Evolutionary conservation across 2,797 vertebrate genomes (phyloP).

Genomic region (Pangasius macronema): DNA sequence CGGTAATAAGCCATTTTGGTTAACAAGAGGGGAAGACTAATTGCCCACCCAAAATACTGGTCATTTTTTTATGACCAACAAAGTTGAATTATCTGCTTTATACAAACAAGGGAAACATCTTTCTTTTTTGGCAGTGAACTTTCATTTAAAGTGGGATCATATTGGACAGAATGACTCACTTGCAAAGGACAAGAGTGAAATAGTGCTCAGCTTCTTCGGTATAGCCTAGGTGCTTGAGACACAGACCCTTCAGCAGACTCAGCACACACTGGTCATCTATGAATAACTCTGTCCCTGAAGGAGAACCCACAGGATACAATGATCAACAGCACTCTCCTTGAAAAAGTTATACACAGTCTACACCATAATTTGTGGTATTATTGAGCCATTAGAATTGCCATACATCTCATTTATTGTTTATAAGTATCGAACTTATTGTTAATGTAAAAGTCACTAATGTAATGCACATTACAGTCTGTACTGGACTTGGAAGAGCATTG

Average conservation of each 20-base stretch:
- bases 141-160: conserved; percentile 2
- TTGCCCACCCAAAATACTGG: no score
- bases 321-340: background rate
- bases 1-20: background rate
- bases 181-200: conserved; percentile 88
- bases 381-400: background rate
- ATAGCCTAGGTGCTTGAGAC: conserved; percentile 91
- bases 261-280: conserved; percentile 91
- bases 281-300: conserved; percentile 83
- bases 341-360: background rate
- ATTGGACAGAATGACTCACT: conserved; percentile 67
- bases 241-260: conserved; percentile 91
- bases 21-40: background rate
- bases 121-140: background rate
- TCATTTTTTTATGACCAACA: background rate
- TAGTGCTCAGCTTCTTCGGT: conserved; percentile 89
- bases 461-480: background rate
- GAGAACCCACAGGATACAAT: conserved; percentile 40
- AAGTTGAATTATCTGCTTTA: background rate
- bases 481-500: background rate
- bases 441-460: background rate
- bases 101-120: background rate
- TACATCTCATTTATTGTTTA: background rate
- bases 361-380: background rate
- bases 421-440: background rate